phyloP scores from a whole-genome alignment of 1,140 invertebrate genomes.

The Medauroidea extradentata region DNA sequence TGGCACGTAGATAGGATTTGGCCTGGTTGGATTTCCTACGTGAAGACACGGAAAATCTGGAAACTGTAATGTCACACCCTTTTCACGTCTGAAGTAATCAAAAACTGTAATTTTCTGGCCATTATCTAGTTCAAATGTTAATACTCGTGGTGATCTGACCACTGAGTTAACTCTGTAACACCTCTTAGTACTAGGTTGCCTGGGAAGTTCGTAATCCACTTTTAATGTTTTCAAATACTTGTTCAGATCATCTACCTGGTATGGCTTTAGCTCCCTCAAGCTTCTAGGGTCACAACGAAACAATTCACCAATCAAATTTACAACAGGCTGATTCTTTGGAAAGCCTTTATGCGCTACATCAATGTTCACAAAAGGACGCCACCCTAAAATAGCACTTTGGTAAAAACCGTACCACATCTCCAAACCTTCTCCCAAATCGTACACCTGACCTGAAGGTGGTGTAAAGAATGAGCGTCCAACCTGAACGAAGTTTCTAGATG shows the following conservation, averaged over 20 bases:
- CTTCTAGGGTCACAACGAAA: no score
- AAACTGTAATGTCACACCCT: conserved; percentile 46
- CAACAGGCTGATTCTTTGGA: conserved; percentile 46
- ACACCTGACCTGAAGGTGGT: conserved; percentile 32
- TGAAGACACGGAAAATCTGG: conserved; percentile 56
- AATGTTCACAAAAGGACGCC: conserved; percentile 66
- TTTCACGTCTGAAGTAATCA: conserved; percentile 47
- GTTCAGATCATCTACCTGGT: no score
- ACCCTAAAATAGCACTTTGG: conserved; percentile 67
- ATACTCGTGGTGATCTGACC: conserved; percentile 10
- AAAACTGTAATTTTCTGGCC: conserved; percentile 41
- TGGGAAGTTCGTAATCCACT: conserved; percentile 49
- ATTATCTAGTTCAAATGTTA: conserved; percentile 23
- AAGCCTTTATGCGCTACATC: conserved; percentile 70
- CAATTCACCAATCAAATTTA: conserved; percentile 19
- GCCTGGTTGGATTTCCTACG: conserved; percentile 51
- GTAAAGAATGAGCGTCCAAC: conserved; percentile 54
- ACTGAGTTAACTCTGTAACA: conserved; percentile 51
- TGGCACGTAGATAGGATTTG: conserved; percentile 52
- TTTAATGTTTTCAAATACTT: conserved; percentile 25
- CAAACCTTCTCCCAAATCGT: conserved; percentile 55
- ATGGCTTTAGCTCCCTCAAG: no score
- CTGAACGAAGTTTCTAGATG: conserved; percentile 23
- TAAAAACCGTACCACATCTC: conserved; percentile 69
- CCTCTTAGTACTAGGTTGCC: conserved; percentile 37